Conservation (phyloP, 2,888 invertebrate genomes). For the Pristionchus arcanus region DNA sequence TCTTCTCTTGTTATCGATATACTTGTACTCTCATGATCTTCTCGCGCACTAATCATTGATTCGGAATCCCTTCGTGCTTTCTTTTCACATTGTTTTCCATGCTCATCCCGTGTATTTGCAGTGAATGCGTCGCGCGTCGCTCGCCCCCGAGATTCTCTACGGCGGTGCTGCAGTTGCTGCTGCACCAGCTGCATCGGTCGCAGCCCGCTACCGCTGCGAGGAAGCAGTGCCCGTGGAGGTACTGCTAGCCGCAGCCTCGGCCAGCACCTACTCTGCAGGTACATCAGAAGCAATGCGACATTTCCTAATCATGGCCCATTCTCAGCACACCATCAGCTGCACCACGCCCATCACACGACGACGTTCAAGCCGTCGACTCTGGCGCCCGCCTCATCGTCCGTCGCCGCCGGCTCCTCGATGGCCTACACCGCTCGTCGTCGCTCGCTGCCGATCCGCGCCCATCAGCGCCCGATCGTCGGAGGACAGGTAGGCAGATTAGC, state of each 20-base stretch:
- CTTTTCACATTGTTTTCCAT: background rate
- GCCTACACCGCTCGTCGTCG: constrained; percentile 31
- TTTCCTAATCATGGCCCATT: background rate
- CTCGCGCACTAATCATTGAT: background rate
- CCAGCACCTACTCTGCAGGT: constrained; percentile 23
- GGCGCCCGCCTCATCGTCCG: background rate
- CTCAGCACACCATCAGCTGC: constrained; percentile 40
- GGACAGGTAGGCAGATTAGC: constrained; percentile 35
- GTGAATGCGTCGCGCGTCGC: constrained; percentile 47
- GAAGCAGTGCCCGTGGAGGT: constrained; percentile 28
- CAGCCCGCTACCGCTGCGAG: constrained; percentile 29
- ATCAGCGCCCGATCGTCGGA: constrained; percentile 17
- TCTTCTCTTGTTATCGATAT: background rate
- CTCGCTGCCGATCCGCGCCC: constrained; percentile 33
- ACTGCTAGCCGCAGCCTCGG: background rate
- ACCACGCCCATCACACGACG: constrained; percentile 42
- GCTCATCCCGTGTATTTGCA: background rate
- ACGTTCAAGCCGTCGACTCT: constrained; percentile 22
- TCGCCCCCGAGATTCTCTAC: constrained; percentile 46
- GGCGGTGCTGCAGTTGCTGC: constrained; percentile 6
- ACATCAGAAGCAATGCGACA: background rate
- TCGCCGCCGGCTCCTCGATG: background rate
- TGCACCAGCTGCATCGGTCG: constrained; percentile 18
- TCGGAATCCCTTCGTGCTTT: background rate
- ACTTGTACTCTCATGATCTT: background rate